Base-by-base conservation (phyloP, 2,797 vertebrate genomes). In the Parambassis ranga region DNA sequence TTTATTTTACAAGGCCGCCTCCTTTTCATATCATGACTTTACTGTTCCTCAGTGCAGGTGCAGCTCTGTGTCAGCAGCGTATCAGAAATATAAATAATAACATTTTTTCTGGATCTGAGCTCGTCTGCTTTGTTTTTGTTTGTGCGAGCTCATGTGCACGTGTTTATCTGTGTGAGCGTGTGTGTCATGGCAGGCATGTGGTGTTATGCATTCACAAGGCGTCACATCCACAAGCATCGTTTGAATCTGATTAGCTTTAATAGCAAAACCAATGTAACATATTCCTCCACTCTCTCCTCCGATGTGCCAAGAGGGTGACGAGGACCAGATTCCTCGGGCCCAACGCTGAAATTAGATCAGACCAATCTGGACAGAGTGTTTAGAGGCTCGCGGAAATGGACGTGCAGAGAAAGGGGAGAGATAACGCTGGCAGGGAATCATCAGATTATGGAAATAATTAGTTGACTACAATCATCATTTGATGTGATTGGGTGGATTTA, bases 311-410 rank as follows among this genome's bases (percentile, higher is more conserved):
- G 39, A 65, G 28, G 28, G 33, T 82, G 87, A 86, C 53, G 61
- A 87, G 75, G 70, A 85, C 47, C 85, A 82, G 82, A 86, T 83
- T 87, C 75, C 60, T 76, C 51, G 1, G 64, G 66, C 58, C 69
- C 26, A 33, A 32, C 18, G 16, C 62, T 58, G 41, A 87, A 83
- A 89, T 89, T 86, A 81, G 81, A 90, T 89, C 81, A 85, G 73
- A 60, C 62, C 75, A 70, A 82, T 83, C 78, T 65, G 60, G 57
- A 52, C 52, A 57, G 64, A 73, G 77, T 13, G 57, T 83, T 87
- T 60, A 71, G 48, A 77, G 75, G 59, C 62, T 46, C 7, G 28
- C 20, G 18, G 57, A 47, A 72, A 77, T 30, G 64, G 65, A 69
- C n/a, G 35, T 7, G 41, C 28, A 13, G 58, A 65, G 65, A 75